Evolutionary conservation across 2,888 invertebrate species (phyloP).

Genomic region (Oligia strigilis): DNA sequence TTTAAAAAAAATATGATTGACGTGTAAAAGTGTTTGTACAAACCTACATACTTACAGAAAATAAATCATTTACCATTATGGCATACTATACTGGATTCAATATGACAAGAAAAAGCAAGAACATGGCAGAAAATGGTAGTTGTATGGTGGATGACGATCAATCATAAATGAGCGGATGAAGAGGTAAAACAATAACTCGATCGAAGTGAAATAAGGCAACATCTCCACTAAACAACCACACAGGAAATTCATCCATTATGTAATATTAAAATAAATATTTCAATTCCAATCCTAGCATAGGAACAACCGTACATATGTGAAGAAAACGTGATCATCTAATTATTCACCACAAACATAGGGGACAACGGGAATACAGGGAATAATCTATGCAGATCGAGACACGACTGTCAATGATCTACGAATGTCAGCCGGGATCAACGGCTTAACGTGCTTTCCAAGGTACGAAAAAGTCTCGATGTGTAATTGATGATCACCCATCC

Average conservation of each 20-base stretch:
- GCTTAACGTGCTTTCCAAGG: no score
- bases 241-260: constrained; percentile 13
- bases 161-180: not conserved
- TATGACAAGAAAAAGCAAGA: no score
- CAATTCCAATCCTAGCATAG: not conserved
- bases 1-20: no score
- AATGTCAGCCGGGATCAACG: no score
- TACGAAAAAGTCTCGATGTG: no score
- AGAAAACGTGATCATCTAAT: constrained; percentile 34
- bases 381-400: not conserved
- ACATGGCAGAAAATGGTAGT: no score
- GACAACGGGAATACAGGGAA: not conserved
- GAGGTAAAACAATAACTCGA: not conserved
- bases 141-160: not conserved
- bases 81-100: no score
- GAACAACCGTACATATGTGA: not conserved
- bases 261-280: constrained; percentile 18
- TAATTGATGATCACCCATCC: no score
- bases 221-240: not conserved
- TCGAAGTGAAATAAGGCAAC: not conserved
- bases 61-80: no score
- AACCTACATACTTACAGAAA: no score
- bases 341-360: constrained; percentile 44
- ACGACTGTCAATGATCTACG: not conserved
- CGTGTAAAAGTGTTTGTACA: no score